Evolutionary conservation across 1,140 invertebrate species (phyloP).

Genomic region (Macrobrachium nipponense): DNA sequence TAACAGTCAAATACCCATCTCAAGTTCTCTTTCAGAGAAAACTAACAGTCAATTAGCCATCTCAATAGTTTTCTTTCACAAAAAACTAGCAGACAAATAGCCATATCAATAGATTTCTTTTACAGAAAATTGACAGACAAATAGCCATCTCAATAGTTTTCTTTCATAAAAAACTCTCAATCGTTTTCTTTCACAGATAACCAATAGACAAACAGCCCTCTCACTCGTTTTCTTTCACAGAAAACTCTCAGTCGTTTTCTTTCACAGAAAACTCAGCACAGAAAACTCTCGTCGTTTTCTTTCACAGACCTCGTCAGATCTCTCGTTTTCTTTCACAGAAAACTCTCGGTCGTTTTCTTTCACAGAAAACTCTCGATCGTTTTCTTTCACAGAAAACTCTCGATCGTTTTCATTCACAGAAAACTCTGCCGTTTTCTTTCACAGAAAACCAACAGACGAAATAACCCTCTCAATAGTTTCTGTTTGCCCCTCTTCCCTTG

Average conservation of each 20-base stretch:
- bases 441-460: not conserved
- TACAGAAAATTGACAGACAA: not conserved
- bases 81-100: no score
- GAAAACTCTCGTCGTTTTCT: not conserved
- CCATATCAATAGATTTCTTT: no score
- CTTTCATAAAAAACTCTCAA: no score
- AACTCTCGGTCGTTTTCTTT: not conserved
- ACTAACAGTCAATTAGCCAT: no score
- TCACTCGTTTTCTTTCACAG: no score
- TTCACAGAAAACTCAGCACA: not conserved
- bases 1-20: no score
- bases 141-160: no score
- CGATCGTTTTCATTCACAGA: not conserved
- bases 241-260: not conserved
- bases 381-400: not conserved
- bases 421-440: not conserved
- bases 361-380: not conserved
- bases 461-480: no score
- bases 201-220: no score
- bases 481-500: not conserved
- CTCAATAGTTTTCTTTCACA: no score
- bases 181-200: not conserved
- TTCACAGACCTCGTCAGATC: not conserved
- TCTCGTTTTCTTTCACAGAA: not conserved
- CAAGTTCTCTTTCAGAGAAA: no score